Base-by-base conservation (phyloP, 2,888 invertebrate species). In the Mythimna vitellina region DNA sequence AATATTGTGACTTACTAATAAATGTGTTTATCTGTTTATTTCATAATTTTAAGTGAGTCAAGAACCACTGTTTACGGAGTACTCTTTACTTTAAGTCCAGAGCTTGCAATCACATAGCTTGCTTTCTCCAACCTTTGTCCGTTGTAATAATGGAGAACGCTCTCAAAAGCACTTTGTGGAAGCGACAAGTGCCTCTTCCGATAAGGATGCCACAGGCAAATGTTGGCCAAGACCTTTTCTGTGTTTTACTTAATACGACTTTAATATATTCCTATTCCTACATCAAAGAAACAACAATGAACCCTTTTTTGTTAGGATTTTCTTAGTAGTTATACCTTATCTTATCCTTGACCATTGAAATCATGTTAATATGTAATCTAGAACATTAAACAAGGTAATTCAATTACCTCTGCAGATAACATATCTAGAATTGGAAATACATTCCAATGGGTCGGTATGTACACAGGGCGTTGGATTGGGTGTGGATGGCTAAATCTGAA, bases 111-210 rank as follows among this genome's bases (percentile, higher is more conserved):
- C 58, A 74, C 63, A 51, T 73, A 58, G 65, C 69, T n/a, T n/a
- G n/a, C 61, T 71, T 75, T 70, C 72, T 66, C 22, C 46, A 71
- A 75, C 88, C 89, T 90, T 91, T 89, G 89, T 89, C 87, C 88
- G 89, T 90, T 92, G 89, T 90, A 88, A 87, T 87, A 81, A 89
- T 89, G 83, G 89, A 84, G 86, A 88, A 89, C 84, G 86, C 90
- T 86, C 87, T 90, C 78, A 90, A 88, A 79, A 79, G 89, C 88
- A 89, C 92, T 92, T 92, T 91, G 89, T 91, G 89, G 87, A 87
- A 87, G 85, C 84, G 88, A 91, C 90, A 89, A 91, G 89, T 91
- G 90, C 8, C 88, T 87, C 88, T 88, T 84, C 86, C 83, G 88
- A 89, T 90, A 91, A 89, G 85, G 87, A 78, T 80, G 79, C 57